Conservation (phyloP, 2,113 vertebrate genomes). For the Crotalus tigris region DNA sequence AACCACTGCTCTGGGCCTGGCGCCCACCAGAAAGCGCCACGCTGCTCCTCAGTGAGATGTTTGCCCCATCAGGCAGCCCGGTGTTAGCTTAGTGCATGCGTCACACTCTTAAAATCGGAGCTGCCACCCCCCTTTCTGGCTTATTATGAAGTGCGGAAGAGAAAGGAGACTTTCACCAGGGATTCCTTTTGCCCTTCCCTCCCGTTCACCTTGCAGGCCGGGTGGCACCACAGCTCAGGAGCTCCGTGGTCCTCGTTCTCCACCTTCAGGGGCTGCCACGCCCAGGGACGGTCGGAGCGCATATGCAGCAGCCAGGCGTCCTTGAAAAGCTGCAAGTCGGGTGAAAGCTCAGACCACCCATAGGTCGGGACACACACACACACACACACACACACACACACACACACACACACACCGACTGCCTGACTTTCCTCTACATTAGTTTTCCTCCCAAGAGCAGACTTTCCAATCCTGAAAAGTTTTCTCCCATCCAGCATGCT, state of each 20-base stretch:
- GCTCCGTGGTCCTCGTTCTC: conserved; percentile 96
- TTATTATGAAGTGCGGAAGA: too few relatives aligned
- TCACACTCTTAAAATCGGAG: background rate
- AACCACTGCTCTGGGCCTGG: background rate
- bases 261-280: conserved; percentile 93
- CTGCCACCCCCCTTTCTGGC: background rate
- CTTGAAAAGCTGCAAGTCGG: conserved; percentile 84
- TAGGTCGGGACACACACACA: background rate
- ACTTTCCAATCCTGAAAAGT: background rate
- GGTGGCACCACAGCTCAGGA: conserved; percentile 96
- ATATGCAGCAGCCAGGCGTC: conserved; percentile 96
- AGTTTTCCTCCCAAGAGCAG: background rate
- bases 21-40: background rate
- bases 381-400: too few relatives aligned
- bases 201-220: conserved; percentile 85
- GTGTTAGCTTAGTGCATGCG: background rate
- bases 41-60: accelerated
- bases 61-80: background rate
- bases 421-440: background rate
- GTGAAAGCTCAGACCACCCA: background rate
- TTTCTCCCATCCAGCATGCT: background rate
- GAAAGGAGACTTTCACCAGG: background rate
- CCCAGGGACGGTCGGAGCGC: conserved; percentile 75
- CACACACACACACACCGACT: too few relatives aligned
- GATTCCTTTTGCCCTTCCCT: background rate